These are phyloP conservation scores for Standfussiana lucernea DNA, from an alignment of 2,888 invertebrate species.

Conservation along the genomic window DNA sequence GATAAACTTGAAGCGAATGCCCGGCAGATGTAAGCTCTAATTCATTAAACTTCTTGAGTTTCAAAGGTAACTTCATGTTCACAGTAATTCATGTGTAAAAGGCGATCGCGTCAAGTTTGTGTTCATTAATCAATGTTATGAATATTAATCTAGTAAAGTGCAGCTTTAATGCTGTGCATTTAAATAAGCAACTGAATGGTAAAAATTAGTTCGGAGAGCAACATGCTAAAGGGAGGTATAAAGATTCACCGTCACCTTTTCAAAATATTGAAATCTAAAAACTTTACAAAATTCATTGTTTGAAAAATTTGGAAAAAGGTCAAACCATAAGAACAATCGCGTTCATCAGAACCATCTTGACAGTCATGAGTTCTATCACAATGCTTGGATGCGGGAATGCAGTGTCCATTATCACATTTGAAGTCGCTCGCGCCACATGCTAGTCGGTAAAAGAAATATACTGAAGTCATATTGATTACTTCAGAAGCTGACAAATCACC, in stretches of 20 bases:
- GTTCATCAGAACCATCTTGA: conserved; percentile 91
- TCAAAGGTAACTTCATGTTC: background rate
- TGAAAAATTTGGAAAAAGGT: conserved; percentile 75
- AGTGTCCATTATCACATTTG: conserved; percentile 92
- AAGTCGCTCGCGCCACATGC: conserved; percentile 90
- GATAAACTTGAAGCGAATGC: conserved; percentile 46
- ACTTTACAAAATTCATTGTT: conserved; percentile 56
- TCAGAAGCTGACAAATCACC: conserved; percentile 47
- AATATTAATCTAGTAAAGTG: conserved; percentile 48
- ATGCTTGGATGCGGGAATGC: conserved; percentile 89
- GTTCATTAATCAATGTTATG: conserved; percentile 39
- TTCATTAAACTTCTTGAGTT: background rate
- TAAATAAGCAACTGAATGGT: conserved; percentile 42
- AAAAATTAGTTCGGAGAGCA: conserved; percentile 34
- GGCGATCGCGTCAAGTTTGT: conserved; percentile 44
- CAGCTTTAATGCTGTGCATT: conserved; percentile 57
- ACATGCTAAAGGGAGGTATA: conserved; percentile 57
- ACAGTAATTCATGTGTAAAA: background rate
- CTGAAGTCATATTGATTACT: conserved; percentile 63
- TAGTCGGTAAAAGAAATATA: conserved; percentile 90
- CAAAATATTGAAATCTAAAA: conserved; percentile 28
- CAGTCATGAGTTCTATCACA: conserved; percentile 91
- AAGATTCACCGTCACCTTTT: conserved; percentile 62
- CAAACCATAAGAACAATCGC: conserved; percentile 89
- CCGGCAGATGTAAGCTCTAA: background rate